Evolutionary conservation across 1,140 invertebrate species (phyloP).

Genomic region (Drosophila nannoptera): DNA sequence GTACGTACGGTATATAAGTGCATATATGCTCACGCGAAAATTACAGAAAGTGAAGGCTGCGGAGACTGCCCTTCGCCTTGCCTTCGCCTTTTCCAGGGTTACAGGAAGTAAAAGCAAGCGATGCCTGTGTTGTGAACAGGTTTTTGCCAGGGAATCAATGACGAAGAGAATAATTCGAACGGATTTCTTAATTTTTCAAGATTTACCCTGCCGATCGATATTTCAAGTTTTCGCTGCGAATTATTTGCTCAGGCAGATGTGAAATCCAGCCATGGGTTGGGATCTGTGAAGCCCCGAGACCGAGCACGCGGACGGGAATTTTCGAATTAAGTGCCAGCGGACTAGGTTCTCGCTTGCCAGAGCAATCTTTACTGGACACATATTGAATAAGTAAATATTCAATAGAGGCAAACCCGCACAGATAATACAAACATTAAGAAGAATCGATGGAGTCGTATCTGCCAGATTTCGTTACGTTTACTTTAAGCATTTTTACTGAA

Average conservation of each 20-base stretch:
- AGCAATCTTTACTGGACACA: not conserved
- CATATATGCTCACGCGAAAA: not conserved
- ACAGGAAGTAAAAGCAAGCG: constrained; percentile 51
- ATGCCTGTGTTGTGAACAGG: constrained; percentile 31
- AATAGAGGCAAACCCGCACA: too few species aligned
- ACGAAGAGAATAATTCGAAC: constrained; percentile 13
- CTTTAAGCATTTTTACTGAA: too few species aligned
- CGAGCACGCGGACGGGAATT: constrained; percentile 12
- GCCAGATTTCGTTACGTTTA: too few species aligned
- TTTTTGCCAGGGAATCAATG: constrained; percentile 15
- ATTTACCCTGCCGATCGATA: constrained; percentile 11
- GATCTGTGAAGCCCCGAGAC: constrained; percentile 16
- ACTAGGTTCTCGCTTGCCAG: not conserved
- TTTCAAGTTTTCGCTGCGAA: not conserved
- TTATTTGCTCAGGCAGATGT: constrained; percentile 33
- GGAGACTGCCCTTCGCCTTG: constrained; percentile 59
- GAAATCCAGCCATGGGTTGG: constrained; percentile 21
- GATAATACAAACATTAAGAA: too few species aligned
- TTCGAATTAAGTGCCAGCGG: constrained; percentile 8
- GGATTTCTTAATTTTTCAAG: constrained; percentile 60
- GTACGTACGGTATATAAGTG: not conserved
- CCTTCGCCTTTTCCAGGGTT: constrained; percentile 55
- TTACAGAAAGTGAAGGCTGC: constrained; percentile 52
- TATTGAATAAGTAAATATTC: too few species aligned
- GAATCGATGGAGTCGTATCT: too few species aligned